phyloP scores from a whole-genome alignment of 2,888 invertebrate genomes.

The Theristus sp. region DNA sequence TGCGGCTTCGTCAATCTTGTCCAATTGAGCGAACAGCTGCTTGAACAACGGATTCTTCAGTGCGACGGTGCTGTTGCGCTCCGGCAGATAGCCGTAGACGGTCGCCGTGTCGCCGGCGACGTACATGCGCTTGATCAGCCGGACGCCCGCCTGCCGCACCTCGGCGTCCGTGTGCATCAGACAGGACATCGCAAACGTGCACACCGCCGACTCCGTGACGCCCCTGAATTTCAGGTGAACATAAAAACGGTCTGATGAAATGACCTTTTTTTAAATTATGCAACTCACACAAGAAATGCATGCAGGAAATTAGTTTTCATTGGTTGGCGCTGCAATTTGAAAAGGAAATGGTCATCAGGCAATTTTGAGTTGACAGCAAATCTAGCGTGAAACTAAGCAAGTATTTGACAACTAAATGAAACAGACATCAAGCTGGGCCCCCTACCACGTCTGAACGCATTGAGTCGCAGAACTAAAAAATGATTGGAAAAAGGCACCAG shows the following conservation, averaged over 20 bases:
- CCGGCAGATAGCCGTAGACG: background rate
- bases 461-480: too few relatives aligned
- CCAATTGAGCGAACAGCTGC: background rate
- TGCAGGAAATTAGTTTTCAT: background rate
- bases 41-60: background rate
- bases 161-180: conserved; percentile 2
- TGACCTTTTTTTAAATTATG: background rate
- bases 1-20: too few relatives aligned
- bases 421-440: too few relatives aligned
- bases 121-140: background rate
- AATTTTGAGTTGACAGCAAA: too few relatives aligned
- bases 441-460: too few relatives aligned
- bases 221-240: conserved; percentile 6
- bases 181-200: conserved; percentile 4
- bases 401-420: too few relatives aligned
- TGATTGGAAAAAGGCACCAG: background rate
- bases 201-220: conserved; percentile 5
- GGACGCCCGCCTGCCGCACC: background rate
- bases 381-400: background rate
- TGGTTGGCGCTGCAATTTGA: too few relatives aligned
- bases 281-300: background rate
- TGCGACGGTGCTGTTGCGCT: background rate
- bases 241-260: background rate
- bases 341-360: too few relatives aligned
- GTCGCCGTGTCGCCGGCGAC: background rate